Conservation (phyloP, 1,140 invertebrate genomes). For the Bombus polaris region DNA sequence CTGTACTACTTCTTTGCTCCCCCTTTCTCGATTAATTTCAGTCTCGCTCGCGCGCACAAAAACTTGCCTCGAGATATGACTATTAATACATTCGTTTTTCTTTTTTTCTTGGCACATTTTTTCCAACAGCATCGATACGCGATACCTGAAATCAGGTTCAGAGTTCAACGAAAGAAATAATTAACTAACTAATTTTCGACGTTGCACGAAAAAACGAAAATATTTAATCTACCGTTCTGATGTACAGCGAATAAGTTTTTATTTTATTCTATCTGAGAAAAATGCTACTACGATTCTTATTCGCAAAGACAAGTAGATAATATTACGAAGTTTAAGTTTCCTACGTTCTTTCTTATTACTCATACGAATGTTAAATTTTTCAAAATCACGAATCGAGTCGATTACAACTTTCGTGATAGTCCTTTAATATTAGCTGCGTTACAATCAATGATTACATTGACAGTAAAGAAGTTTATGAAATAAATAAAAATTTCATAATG, state of each 20-base stretch:
- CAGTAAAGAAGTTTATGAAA: no score
- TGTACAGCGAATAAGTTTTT: accelerated
- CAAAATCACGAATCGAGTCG: no score
- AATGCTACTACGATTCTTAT: no score
- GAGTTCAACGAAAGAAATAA: not conserved
- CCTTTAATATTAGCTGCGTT: no score
- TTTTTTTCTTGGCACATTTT: not conserved
- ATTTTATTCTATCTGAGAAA: no score
- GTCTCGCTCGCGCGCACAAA: not conserved
- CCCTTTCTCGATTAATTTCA: not conserved
- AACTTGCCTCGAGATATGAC: not conserved
- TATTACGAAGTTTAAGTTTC: not conserved
- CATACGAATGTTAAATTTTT: no score
- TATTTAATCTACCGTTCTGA: no score
- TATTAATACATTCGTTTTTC: not conserved
- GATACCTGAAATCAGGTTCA: not conserved
- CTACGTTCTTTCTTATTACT: accelerated
- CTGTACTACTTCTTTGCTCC: not conserved
- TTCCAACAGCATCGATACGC: no score
- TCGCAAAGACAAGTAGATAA: not conserved
- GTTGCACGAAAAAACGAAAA: no score
- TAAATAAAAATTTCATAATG: no score
- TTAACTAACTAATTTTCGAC: not conserved
- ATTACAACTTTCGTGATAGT: no score
- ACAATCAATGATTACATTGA: no score